These are phyloP conservation scores for Ptychadena robeensis DNA, from an alignment of 2,797 vertebrate genomes.

Conservation along the genomic window DNA sequence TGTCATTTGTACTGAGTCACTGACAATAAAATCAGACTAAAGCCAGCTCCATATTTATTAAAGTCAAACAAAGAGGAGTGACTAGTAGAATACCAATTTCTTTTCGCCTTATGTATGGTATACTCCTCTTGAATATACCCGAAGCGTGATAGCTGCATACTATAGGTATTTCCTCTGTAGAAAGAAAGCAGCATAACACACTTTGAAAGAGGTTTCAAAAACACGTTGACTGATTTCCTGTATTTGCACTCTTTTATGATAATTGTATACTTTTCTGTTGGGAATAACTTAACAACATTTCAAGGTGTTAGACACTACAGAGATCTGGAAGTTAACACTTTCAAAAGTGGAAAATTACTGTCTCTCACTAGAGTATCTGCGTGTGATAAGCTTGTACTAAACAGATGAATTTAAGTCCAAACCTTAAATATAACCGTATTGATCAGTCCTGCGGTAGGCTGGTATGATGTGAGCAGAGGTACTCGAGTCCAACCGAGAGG, in stretches of 20 bases:
- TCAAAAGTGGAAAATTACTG: slow-evolving; percentile 29
- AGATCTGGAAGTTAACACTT: slow-evolving; percentile 14
- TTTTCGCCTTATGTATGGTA: too few relatives aligned
- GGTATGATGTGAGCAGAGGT: not conserved
- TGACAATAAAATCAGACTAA: too few relatives aligned
- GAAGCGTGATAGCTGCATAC: not conserved
- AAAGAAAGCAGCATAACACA: too few relatives aligned
- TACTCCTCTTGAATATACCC: not conserved
- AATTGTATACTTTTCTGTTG: slow-evolving; percentile 20
- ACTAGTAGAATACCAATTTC: too few relatives aligned
- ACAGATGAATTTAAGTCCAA: not conserved
- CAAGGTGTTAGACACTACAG: slow-evolving; percentile 31
- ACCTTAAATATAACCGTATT: not conserved
- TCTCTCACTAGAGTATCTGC: slow-evolving; percentile 31
- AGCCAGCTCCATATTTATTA: too few relatives aligned
- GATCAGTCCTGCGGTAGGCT: not conserved
- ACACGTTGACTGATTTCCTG: not conserved
- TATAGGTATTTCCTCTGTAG: slow-evolving; percentile 34
- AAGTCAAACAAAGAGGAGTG: too few relatives aligned
- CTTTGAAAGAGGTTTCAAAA: too few relatives aligned
- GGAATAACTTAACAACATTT: slow-evolving; percentile 43
- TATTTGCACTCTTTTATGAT: slow-evolving; percentile 14
- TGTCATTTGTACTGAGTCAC: too few relatives aligned
- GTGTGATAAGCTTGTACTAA: slow-evolving; percentile 22
- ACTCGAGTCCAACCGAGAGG: too few relatives aligned